phyloP scores from a whole-genome alignment of 2,888 invertebrate genomes.

The Cancer borealis region DNA sequence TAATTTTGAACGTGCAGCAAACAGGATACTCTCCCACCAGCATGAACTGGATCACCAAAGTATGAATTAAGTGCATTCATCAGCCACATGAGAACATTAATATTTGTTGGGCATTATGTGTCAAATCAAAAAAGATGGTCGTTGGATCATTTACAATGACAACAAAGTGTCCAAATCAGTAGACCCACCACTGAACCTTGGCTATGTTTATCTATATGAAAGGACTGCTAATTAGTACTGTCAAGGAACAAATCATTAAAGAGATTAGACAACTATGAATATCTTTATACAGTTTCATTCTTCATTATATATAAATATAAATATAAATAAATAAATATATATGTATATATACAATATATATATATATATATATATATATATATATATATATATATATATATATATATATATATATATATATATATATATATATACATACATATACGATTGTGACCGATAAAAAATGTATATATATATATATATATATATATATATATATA shows the following conservation, averaged over 20 bases:
- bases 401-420: too few relatives aligned
- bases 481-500: too few relatives aligned
- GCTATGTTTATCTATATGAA: conserved; percentile 96
- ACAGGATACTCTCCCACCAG: conserved; percentile 97
- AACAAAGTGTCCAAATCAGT: conserved; percentile 98
- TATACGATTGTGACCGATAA: not conserved
- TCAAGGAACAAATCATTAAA: not conserved
- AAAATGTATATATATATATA: not conserved
- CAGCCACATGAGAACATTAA: conserved; percentile 99
- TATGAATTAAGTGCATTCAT: conserved; percentile 96
- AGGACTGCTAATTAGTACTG: conserved; percentile 80
- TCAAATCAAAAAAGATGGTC: conserved; percentile 91
- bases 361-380: too few relatives aligned
- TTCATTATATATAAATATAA: not conserved
- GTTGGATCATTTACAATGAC: conserved; percentile 99
- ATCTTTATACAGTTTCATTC: conserved; percentile 17
- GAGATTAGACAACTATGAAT: not conserved
- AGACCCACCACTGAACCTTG: conserved; percentile 97
- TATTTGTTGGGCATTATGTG: conserved; percentile 99
- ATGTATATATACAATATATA: too few relatives aligned
- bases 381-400: too few relatives aligned
- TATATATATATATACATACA: too few relatives aligned
- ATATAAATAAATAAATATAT: too few relatives aligned
- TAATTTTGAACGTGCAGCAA: conserved; percentile 93
- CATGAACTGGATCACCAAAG: conserved; percentile 83